Evolutionary conservation across 2,888 invertebrate genomes (phyloP), one percentile per base, ranked within the genome.

Genomic region (Tipula confusa): DNA sequence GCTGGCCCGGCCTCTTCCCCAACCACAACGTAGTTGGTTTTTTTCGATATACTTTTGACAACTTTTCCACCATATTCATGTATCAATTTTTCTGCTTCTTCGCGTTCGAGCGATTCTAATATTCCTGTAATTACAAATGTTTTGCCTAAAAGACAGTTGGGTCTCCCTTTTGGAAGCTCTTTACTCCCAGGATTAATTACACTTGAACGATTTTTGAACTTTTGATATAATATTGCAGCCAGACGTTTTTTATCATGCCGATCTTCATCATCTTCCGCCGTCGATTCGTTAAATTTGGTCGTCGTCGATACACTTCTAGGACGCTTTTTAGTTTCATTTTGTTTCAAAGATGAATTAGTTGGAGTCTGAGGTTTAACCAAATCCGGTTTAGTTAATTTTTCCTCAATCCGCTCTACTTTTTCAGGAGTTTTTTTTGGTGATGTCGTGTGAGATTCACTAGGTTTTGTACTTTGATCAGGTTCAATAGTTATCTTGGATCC

Each of bases 1-100:
- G 95, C 92, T 6, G 95, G 95, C 0, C 98, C 98, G 0, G 96
- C 92, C 83, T 97, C 96, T 83, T 96, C 94, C 0, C 98, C 98
- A 1, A 94, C 93, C 28, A 98, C 91, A 1, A 98, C 88, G 88
- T 96, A 97, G 86, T 93, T 93, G 85, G 94, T 95, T 90, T 95
- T 95, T 87, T 93, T 94, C 84, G 96, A 96, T 24, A 98, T 91
- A 79, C 91, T 90, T 64, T 91, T 91, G 84, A 95, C 94, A 1
- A 95, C 91, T 87, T 93, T 92, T 0, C 97, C 98, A 0, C 97
- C 97, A 88, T 95, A 95, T 86, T 93, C 93, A 84, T 92, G 93
- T 13, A 98, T 93, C 5, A 96, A 90, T 0, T 92, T 92, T 38
- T 92, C 91, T 3, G 94, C 93, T 86, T 97, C 96, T 4, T 96